Evolutionary conservation across 92 coral and sea anemone genomes (phyloP).

Genomic region (Epizoanthus illoricatus): DNA sequence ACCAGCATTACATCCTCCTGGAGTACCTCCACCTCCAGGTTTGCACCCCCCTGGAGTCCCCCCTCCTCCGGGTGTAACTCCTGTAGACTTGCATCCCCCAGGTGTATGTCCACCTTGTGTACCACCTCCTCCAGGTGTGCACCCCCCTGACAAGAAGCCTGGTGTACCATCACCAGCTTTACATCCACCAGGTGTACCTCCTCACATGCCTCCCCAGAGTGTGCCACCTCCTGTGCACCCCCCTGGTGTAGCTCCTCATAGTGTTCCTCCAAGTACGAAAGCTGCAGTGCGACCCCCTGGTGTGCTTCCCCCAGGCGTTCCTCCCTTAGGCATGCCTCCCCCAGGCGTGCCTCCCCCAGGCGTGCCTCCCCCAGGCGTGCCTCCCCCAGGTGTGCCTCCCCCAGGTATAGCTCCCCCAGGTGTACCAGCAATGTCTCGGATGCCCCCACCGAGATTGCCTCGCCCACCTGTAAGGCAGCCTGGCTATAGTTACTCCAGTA

Average conservation of each 20-base stretch:
- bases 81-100: conserved; percentile 20
- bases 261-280: neutral
- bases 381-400: conserved; percentile 26
- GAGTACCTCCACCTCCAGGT: conserved; percentile 33
- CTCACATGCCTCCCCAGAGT: conserved; percentile 35
- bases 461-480: neutral
- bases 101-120: conserved; percentile 39
- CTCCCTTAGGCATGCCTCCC: conserved; percentile 1
- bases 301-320: conserved; percentile 37
- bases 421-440: neutral
- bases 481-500: too few species aligned
- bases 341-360: neutral
- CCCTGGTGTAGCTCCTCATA: conserved; percentile 40
- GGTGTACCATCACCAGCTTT: conserved; percentile 34
- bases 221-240: conserved; percentile 43
- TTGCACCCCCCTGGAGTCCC: conserved; percentile 38
- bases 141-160: too few species aligned
- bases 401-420: conserved; percentile 3
- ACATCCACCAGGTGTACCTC: conserved; percentile 44
- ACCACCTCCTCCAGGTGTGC: conserved; percentile 43
- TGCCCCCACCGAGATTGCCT: neutral
- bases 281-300: neutral
- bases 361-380: neutral
- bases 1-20: conserved; percentile 20
- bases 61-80: conserved; percentile 44